phyloP scores from a whole-genome alignment of 2,113 vertebrate species.

The Prunella himalayana region DNA sequence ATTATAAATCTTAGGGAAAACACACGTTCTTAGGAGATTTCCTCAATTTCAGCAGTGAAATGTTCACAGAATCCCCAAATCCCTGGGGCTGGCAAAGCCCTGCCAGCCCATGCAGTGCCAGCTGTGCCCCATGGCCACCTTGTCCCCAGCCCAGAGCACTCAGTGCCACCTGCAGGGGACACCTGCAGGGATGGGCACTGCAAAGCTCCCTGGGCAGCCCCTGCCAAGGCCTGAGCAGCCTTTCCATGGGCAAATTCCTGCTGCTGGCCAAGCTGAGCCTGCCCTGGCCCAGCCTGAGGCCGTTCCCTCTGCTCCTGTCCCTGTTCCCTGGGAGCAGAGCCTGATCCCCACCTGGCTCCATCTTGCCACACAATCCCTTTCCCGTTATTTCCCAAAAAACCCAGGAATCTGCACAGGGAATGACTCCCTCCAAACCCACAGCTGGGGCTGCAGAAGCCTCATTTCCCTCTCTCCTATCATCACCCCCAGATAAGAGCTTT shows the following conservation, averaged over 20 bases:
- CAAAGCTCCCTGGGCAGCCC: background rate
- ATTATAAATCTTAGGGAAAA: background rate
- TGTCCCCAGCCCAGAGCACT: background rate
- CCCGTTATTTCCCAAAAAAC: background rate
- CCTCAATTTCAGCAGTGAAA: background rate
- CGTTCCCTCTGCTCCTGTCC: background rate
- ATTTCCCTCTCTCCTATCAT: background rate
- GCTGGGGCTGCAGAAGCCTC: fast-evolving
- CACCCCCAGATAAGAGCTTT: background rate
- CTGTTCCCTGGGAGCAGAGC: background rate
- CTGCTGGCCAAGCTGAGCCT: background rate
- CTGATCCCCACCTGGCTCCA: background rate
- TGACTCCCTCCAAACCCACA: fast-evolving
- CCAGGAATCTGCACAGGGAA: background rate
- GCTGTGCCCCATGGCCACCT: background rate
- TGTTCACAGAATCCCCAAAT: background rate
- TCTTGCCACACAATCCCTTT: background rate
- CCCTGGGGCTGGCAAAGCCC: background rate
- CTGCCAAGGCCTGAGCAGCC: background rate
- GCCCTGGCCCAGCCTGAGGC: background rate
- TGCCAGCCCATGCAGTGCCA: fast-evolving
- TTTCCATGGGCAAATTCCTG: background rate
- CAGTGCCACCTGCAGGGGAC: background rate
- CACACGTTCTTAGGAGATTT: background rate
- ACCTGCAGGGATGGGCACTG: background rate